Base-by-base conservation (phyloP, 2,113 vertebrate genomes). In the Megaceryle torquata region DNA sequence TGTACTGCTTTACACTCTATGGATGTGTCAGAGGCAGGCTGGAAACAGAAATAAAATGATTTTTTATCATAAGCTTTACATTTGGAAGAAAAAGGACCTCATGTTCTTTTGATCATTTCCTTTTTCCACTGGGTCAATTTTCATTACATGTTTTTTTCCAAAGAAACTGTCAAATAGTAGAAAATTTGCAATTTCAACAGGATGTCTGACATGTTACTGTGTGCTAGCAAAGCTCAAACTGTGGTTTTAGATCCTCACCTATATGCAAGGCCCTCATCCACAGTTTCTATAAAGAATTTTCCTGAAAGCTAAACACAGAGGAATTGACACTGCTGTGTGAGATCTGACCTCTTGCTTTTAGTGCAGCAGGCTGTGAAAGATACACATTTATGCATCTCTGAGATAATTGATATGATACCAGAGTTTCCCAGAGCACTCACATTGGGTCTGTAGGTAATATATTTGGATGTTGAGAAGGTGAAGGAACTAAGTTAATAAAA, bases 291-390 rank as follows among this genome's bases (percentile, higher is more conserved):
- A 51, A 56, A 28, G 26, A 50, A 33, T 61, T 50, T 69, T 76
- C 18, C 24, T 35, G 51, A 53, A 64, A 85, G 28, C 22, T 25
- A 16, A 37, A 11, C 43, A 10, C 21, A 13, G 61, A 57, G 43
- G 13, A 33, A 6, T 9, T 43, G 25, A 19, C 6, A 5, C 29
- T 0, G 1, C 33, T 53, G 70, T 22, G 20, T 24, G 46, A 76
- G 69, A 76, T 64, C 41, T 61, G 76, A 37, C 6, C 46, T 64
- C 39, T 12, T 43, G 22, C 57, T 76, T 6, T 43, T 74, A 3
- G 1, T 64, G 31, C 33, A n/a, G 31, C 8, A 5, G 3, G 22
- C 12, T 0, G 2, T 25, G 44, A 25, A 43, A 59, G 17, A 14
- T 8, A 15, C 11, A 21, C 17, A 1, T 64, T 37, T 43, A 8